These are phyloP conservation scores for Pleuronectes platessa DNA, from an alignment of 2,113 vertebrate species.

Conservation along the genomic window DNA sequence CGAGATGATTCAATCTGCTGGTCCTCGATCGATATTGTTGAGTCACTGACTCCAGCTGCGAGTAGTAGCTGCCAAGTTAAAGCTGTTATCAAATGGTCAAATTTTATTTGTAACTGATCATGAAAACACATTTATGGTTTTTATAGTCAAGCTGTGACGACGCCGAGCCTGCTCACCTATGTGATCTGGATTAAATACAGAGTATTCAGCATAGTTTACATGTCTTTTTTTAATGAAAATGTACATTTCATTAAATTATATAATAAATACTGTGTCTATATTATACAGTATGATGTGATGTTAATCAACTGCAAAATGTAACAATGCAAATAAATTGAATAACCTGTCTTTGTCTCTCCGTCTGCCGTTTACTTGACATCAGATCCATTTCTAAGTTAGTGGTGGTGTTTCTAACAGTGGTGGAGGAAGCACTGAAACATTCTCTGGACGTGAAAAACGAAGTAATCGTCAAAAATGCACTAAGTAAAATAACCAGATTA, in stretches of 20 bases:
- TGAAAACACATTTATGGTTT: neutral
- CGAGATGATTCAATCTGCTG: neutral
- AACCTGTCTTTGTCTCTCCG: too few species aligned
- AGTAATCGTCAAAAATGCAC: too few species aligned
- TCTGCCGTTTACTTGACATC: too few species aligned
- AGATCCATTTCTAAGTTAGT: too few species aligned
- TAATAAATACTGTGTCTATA: neutral
- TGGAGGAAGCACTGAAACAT: too few species aligned
- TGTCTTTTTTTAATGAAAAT: neutral
- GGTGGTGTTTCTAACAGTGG: too few species aligned
- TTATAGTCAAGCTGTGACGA: constrained; percentile 15
- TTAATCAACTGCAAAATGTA: neutral
- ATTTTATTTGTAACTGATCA: neutral
- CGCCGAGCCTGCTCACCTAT: neutral
- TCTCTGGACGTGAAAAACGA: too few species aligned
- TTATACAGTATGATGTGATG: neutral
- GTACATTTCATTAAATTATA: neutral
- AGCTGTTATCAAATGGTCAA: neutral
- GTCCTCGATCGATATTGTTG: neutral
- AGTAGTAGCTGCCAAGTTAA: neutral
- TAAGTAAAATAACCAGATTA: too few species aligned
- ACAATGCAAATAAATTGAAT: neutral
- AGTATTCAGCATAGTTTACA: neutral
- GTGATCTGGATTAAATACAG: neutral
- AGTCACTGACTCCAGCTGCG: neutral